Conservation (phyloP, 2,888 invertebrate genomes). For the Pseudoips prasinana region DNA sequence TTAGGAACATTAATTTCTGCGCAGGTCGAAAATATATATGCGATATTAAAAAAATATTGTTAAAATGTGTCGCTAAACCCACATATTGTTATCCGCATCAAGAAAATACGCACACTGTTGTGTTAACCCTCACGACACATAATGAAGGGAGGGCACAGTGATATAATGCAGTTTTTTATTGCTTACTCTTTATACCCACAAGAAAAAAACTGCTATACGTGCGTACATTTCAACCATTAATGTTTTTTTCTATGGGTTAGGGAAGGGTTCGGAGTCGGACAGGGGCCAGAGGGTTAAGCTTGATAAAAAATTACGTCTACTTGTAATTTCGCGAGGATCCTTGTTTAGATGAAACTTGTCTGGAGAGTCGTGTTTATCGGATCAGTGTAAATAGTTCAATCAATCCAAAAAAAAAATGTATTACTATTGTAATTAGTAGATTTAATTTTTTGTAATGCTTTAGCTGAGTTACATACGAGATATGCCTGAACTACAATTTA, state of each 20-base stretch:
- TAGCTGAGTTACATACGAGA: too few species aligned
- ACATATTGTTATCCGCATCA: conserved; percentile 19
- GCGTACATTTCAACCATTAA: conserved; percentile 78
- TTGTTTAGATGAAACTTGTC: conserved; percentile 47
- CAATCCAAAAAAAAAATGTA: too few species aligned
- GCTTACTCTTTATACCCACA: conserved; percentile 77
- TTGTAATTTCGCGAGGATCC: conserved; percentile 60
- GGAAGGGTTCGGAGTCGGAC: conserved; percentile 73
- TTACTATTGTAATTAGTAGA: too few species aligned
- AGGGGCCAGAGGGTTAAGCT: conserved; percentile 62
- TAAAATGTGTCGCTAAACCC: conserved; percentile 27
- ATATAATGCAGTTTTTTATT: conserved; percentile 82
- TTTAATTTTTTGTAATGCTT: too few species aligned
- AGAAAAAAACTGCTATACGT: conserved; percentile 70
- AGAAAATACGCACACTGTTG: conserved; percentile 52
- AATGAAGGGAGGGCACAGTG: conserved; percentile 76
- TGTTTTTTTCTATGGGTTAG: conserved; percentile 63
- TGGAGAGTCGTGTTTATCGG: too few species aligned
- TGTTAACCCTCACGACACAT: conserved; percentile 64
- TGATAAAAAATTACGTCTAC: conserved; percentile 75
- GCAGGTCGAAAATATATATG: too few species aligned
- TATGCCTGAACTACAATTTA: too few species aligned
- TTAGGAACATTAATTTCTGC: too few species aligned
- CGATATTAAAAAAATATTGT: conserved; percentile 19
- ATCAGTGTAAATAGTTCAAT: too few species aligned